phyloP scores from a whole-genome alignment of 2,888 invertebrate genomes.

The Nemapogon koenigi region DNA sequence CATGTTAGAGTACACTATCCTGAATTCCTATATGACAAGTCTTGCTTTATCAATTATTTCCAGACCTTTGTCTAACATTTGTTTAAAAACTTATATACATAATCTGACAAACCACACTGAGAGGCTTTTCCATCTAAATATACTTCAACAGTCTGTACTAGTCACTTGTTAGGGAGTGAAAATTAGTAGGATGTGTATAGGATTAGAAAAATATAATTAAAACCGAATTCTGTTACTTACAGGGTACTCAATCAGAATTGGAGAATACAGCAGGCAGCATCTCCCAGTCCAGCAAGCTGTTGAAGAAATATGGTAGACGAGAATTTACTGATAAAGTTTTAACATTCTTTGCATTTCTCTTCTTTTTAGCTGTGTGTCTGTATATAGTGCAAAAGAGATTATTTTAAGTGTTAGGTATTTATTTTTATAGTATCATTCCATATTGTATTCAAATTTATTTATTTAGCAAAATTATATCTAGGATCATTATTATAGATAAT shows the following conservation, averaged over 20 bases:
- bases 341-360: constrained; percentile 83
- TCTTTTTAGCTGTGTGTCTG: constrained; percentile 89
- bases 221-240: too few species aligned
- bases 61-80: too few species aligned
- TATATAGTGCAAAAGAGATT: constrained; percentile 92
- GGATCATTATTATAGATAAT: constrained; percentile 10
- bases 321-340: constrained; percentile 96
- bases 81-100: too few species aligned
- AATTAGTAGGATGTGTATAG: too few species aligned
- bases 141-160: too few species aligned
- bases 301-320: constrained; percentile 92
- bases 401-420: constrained; percentile 55
- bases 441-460: constrained; percentile 10
- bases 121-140: too few species aligned
- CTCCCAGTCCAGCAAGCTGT: constrained; percentile 85
- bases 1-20: too few species aligned
- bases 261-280: constrained; percentile 87
- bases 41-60: too few species aligned
- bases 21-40: too few species aligned
- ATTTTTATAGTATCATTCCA: background rate
- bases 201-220: too few species aligned
- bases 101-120: too few species aligned
- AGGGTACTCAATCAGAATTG: constrained; percentile 82
- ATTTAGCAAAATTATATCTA: constrained; percentile 12
- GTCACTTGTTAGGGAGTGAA: too few species aligned